phyloP scores from a whole-genome alignment of 1,140 invertebrate species.

The Pogonus chalceus region DNA sequence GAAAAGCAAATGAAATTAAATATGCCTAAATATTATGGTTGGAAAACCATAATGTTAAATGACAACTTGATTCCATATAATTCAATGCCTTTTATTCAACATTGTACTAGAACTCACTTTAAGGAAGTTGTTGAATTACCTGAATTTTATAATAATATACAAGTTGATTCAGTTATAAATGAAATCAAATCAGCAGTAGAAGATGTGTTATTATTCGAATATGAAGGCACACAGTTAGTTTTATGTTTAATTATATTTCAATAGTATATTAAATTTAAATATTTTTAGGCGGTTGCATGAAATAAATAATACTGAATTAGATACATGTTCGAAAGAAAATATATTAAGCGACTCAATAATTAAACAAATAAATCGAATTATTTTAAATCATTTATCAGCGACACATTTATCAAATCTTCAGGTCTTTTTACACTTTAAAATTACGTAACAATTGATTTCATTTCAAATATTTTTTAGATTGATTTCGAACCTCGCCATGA shows the following conservation, averaged over 20 bases:
- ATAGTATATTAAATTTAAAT: neutral
- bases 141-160: constrained; percentile 40
- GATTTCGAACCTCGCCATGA: constrained; percentile 66
- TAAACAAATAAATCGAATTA: constrained; percentile 56
- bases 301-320: constrained; percentile 21
- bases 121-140: constrained; percentile 42
- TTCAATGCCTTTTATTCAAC: constrained; percentile 52
- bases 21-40: constrained; percentile 72
- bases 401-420: constrained; percentile 21
- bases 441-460: constrained; percentile 8
- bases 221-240: constrained; percentile 42
- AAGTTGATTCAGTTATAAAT: constrained; percentile 36
- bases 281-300: constrained; percentile 27
- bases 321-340: constrained; percentile 31
- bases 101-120: constrained; percentile 61
- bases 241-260: neutral
- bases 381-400: constrained; percentile 45
- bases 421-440: neutral
- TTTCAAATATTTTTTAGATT: constrained; percentile 41
- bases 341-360: constrained; percentile 41
- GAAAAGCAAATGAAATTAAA: constrained; percentile 73
- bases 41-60: constrained; percentile 47
- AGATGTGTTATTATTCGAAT: constrained; percentile 49
- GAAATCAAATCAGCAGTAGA: constrained; percentile 45
- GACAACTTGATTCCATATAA: constrained; percentile 55